Base-by-base conservation (phyloP, 2,113 vertebrate genomes). In the Azemiops feae region DNA sequence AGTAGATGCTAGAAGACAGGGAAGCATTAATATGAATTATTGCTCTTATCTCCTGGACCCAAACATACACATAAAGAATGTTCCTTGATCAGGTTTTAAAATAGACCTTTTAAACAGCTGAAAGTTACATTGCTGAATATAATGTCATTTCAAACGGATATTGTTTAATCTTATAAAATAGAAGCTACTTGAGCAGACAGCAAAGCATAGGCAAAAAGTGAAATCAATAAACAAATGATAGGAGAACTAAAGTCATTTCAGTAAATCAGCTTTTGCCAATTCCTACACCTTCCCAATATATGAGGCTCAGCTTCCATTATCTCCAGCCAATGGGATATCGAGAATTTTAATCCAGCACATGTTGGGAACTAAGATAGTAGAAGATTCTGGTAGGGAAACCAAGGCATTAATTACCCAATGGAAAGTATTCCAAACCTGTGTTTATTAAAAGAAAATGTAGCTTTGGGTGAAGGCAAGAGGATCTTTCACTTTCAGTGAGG, bases 41-140 rank as follows among this genome's bases (percentile, higher is more conserved):
- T 25, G 30, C 4, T 30, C 1, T 52, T 89, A 50, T 0, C 0
- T 9, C 18, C 0, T 0, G 58, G 9, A 90, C 6, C 0, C 52
- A 94, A 93, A 92, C 0, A 20, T 0, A 60, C 0, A 0, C 0
- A 0, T 9, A 81, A 90, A 5, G 43, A 93, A 81, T 74, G 87
- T 90, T 27, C 87, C 23, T 87, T 8, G 88, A 93, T 53, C 7
- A 25, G 69, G 16, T 60, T 50, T 8, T 45, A 74, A 39, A 34
- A 6, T 20, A 23, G 81, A 5, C 27, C 0, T 10, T 58, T 5
- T 34, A 89, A 69, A 22, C 87, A 45, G 34, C 39, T 92, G 50
- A 91, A 93, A 85, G 74, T 45, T 52, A 60, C 43, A 39, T 64
- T 81, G 89, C 34, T 86, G 88, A 43, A 7, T 53, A 87, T 2